Base-by-base conservation (phyloP, 1,140 invertebrate genomes). In the Campoletis sonorensis region DNA sequence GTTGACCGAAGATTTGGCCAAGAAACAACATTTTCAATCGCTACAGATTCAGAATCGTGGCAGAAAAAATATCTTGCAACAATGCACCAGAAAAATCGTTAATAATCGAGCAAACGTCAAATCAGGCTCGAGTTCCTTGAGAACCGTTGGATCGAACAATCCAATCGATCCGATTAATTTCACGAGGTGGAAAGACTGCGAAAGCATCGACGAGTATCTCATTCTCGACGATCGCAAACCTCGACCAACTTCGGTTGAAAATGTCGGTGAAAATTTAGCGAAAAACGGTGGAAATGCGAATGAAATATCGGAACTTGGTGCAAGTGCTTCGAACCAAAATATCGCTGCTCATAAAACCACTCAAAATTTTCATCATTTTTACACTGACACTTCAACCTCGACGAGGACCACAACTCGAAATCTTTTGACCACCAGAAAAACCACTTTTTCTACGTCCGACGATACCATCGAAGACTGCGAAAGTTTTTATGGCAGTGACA, bases 401-500 rank as follows among this genome's bases (percentile, higher is more conserved):
- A 81, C 30, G 16, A n/a, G n/a, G n/a, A 75, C 61, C 8, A 26
- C 82, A 73, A 88, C 58, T 79, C 72, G 75, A 72, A 89, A 85
- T 15, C 85, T 87, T 10, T 79, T 49, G n/a, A 54, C 83, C n/a
- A 49, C 78, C 27, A 89, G 83, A 88, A 86, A 81, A 83, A 80
- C 86, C n/a, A 87, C 79, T 82, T 79, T 85, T 2, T 89, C 86
- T 16, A 86, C 86, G 71, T 15, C 18, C 18, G 88, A 89, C 16
- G 89, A 87, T 79, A 86, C 86, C 5, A 78, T 86, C 64, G 92
- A 92, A 77, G 92, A 92, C 84, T 91, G 90, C 83, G 93, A 94
- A 86, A 95, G 93, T 89, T 95, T 94, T 90, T 94, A 94, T 88
- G 94, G 93, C 51, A 93, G 93, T 84, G 94, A 95, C 79, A 95